Evolutionary conservation across 2,113 vertebrate species (phyloP), one percentile per base, ranked within the genome.

Genomic region (Apistogramma diplotaenia): DNA sequence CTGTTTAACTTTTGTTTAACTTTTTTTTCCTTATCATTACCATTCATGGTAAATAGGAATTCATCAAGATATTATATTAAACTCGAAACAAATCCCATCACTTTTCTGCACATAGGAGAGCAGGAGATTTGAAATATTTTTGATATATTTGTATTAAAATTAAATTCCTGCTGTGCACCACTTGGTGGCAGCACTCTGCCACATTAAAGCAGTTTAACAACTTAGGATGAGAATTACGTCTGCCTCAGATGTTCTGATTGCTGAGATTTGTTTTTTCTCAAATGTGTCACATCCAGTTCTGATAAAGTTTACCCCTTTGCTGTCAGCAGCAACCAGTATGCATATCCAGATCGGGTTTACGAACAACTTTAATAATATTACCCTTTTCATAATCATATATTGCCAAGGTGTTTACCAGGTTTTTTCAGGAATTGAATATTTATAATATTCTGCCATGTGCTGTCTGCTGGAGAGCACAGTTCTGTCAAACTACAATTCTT

Each of bases 151-250:
- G 15, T 53, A 82, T 79, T 21, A 35, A 76, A 33, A 21, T 61
- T 2, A 21, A 57, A 11, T 65, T 82, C 23, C 25, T 54, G 5
- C 5, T 75, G 4, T 79, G 59, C 8, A 58, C 92, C 93, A 93
- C 89, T 72, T 33, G 89, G 85, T 74, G 93, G 93, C 89, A 86
- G 90, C 88, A 89, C 8, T 73, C 43, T 79, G 21, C 73, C 75
- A 73, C 23, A 4, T 83, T 35, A 60, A 35, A 72, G 33, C 7
- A 46, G 23, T 55, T 31, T 29, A 75, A 8, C 2, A 10, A 51
- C 35, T 46, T 23, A 12, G 10, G 27, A 3, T 15, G 23, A 37
- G n/a, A 11, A 54, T 15, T 27, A 3, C 19, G 51, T 58, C 54
- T n/a, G 29, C 4, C 37, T 51, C 9, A 61, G n/a, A 81, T 21